Evolutionary conservation across 2,113 vertebrate genomes (phyloP), one percentile per base, ranked within the genome.

Genomic region (Crotalus helleri): DNA sequence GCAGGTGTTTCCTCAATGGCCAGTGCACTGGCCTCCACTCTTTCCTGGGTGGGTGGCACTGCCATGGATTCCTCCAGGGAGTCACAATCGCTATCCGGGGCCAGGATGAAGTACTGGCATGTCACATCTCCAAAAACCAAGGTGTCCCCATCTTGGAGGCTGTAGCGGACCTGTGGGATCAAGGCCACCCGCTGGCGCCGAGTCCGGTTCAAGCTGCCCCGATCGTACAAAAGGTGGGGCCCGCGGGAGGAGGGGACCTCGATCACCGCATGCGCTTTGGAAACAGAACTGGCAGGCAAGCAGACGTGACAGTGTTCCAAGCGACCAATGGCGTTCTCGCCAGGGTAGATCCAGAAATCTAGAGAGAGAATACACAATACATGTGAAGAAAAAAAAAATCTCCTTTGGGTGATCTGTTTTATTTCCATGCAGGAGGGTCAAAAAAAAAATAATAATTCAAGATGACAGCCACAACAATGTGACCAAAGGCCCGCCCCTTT

Each of bases 201-300:
- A 33, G 98, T 99, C 54, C 98, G 98, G 93, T 99, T 99, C 96
- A 99, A 97, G 96, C 99, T 99, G 9, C 97, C 98, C 85, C 96
- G 96, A 93, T 99, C 99, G 95, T 97, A 98, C 85, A 99, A 95
- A 74, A 98, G 90, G 81, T 98, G 98, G 53, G 98, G 97, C 12
- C 94, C 95, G 44, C 96, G 93, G 5, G 85, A 57, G 57, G 97
- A 96, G 2, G 92, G 95, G 87, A 97, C 95, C 24, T 96, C 95
- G 54, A 94, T 95, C 69, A 95, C 91, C 0, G 98, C 98, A 33
- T 99, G 99, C 61, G 95, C 97, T 95, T 98, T 98, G 74, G 99
- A 99, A 92, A 99, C 95, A 4, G 98, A 98, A 29, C 97, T 93
- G 5, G 98, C 98, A 0, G 94, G 95, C 51, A 99, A 96, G 39